Evolutionary conservation across 1,140 invertebrate genomes (phyloP), one percentile per base, ranked within the genome.

Genomic region (Plutomurus gul): DNA sequence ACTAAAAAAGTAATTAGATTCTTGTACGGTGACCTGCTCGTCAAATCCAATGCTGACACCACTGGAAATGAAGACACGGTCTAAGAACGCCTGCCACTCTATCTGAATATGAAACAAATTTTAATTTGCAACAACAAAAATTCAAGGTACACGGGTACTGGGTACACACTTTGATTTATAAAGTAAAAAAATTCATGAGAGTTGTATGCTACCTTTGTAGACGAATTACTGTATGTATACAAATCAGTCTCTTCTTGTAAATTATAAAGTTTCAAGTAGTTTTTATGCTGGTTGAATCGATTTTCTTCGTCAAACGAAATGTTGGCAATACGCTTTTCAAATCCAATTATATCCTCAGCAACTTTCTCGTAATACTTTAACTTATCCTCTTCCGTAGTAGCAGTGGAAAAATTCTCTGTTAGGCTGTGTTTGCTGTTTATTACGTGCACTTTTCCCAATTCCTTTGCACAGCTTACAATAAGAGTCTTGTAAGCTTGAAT

Each of bases 171-270:
- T n/a, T n/a, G n/a, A n/a, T n/a, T n/a, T n/a, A n/a, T n/a, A n/a
- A n/a, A n/a, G n/a, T n/a, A n/a, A n/a, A n/a, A n/a, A n/a, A n/a
- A n/a, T n/a, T n/a, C n/a, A n/a, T n/a, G n/a, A n/a, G n/a, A n/a
- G n/a, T n/a, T n/a, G n/a, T n/a, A n/a, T n/a, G n/a, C n/a, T 37
- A 40, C 39, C 27, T 46, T 46, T 16, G 30, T 30, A 1, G 43
- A 18, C 22, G 76, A 51, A 36, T 78, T 78, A 1, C 33, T 37
- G 22, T 37, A 47, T 6, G 39, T 47, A 27, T 46, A 11, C 11
- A 18, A 72, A 70, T 72, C 76, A 0, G 76, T 78, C 18, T 72
- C 76, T 36, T 73, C 33, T 51, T 78, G 76, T 5, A 78, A 43
- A 18, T n/a, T 25, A 10, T 51, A 30, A 4, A 78, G 0, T 13